phyloP scores from a whole-genome alignment of 2,797 vertebrate genomes.

The Mionectes olivaceus region DNA sequence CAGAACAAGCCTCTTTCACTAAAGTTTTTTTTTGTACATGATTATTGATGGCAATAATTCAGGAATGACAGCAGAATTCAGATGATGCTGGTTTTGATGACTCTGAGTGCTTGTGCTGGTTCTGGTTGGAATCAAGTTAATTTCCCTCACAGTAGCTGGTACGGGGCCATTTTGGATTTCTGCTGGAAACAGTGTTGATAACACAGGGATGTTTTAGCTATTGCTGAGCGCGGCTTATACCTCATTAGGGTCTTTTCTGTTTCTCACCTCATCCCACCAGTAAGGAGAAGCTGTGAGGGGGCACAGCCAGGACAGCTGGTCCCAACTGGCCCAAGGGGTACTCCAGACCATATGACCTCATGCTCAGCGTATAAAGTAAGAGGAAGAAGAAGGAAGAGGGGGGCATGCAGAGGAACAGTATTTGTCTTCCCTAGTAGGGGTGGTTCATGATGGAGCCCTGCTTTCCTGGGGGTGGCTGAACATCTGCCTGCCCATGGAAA shows the following conservation, averaged over 20 bases:
- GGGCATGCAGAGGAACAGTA: not conserved
- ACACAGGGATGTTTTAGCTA: not conserved
- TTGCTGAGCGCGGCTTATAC: not conserved
- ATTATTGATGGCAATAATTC: not conserved
- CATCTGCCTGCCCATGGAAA: not conserved
- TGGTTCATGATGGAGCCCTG: not conserved
- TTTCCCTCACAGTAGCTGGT: not conserved
- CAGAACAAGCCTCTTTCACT: not conserved
- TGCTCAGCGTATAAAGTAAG: not conserved
- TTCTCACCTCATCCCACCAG: not conserved
- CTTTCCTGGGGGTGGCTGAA: accelerated
- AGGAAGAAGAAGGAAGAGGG: not conserved
- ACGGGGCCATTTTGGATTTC: not conserved
- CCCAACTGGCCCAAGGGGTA: not conserved
- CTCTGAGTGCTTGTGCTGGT: not conserved
- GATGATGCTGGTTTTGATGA: not conserved
- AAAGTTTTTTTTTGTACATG: not conserved
- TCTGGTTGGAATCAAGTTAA: not conserved
- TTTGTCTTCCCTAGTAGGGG: not conserved
- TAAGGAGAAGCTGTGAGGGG: accelerated
- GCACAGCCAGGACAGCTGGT: not conserved
- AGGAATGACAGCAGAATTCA: not conserved
- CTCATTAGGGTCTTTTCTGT: not conserved
- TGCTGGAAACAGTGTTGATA: not conserved
- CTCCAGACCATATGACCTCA: not conserved